A percentile compares a stretch with the other conserved stretches of the same genome.
Conservation (phyloP, 2,797 vertebrate species). For the Hafferia zeledoni region DNA sequence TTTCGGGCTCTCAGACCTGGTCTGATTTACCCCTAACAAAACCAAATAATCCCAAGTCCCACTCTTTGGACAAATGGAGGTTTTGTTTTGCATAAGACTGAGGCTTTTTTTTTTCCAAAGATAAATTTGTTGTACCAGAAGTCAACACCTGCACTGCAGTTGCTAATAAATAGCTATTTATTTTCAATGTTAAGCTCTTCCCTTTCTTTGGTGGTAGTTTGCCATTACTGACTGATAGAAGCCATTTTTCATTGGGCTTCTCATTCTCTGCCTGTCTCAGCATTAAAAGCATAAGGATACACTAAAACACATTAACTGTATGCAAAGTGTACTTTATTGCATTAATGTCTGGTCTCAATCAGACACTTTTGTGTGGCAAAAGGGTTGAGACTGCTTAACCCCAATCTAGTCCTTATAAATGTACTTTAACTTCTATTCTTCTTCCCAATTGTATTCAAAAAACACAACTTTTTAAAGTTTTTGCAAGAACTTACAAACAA, state of each 20-base stretch:
- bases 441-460: background rate
- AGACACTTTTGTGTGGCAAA: background rate
- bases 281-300: background rate
- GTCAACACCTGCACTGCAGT: background rate
- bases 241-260: background rate
- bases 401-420: background rate
- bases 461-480: background rate
- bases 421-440: background rate
- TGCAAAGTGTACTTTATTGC: background rate
- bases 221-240: background rate
- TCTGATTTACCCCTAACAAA: background rate
- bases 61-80: background rate
- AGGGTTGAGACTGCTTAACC: background rate
- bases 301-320: background rate
- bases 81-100: background rate
- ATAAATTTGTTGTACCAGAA: background rate
- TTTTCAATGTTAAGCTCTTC: background rate
- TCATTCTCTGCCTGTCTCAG: background rate
- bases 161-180: background rate
- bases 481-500: background rate
- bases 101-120: background rate
- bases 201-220: background rate
- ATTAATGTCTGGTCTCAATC: background rate
- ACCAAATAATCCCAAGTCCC: accelerated
- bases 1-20: background rate